Conservation (phyloP, 2,888 invertebrate species). For the Eupithecia subumbrata region DNA sequence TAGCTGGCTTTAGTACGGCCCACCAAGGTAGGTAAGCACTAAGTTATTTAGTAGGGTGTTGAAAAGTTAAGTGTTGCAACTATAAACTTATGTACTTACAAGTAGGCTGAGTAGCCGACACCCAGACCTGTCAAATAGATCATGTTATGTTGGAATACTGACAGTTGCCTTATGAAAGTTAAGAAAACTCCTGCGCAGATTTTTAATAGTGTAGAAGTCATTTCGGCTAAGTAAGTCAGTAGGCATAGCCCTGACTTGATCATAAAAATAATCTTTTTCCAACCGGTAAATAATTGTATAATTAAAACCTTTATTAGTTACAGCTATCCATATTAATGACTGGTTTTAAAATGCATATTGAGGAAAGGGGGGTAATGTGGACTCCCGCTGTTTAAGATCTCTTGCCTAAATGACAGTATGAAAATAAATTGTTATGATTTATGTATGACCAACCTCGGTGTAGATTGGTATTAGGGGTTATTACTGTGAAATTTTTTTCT, state of each 20-base stretch:
- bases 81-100: conserved; percentile 15
- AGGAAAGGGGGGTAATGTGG: background rate
- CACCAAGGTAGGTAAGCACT: background rate
- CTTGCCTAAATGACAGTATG: background rate
- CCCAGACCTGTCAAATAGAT: conserved; percentile 27
- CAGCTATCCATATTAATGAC: background rate
- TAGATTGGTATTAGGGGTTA: too few species aligned
- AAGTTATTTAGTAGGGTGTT: background rate
- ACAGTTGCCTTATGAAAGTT: background rate
- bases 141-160: background rate
- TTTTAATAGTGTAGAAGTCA: background rate
- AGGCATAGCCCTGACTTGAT: background rate
- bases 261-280: background rate
- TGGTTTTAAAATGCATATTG: background rate
- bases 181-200: background rate
- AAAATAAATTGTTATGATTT: background rate
- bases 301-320: conserved; percentile 4
- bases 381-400: conserved; percentile 16
- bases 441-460: too few species aligned
- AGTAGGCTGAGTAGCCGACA: conserved; percentile 20
- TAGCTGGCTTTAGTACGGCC: conserved; percentile 9
- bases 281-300: background rate
- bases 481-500: too few species aligned
- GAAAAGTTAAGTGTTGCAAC: conserved; percentile 28
- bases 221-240: background rate